Conservation (phyloP, 2,113 vertebrate genomes). For the Electrona antarctica region DNA sequence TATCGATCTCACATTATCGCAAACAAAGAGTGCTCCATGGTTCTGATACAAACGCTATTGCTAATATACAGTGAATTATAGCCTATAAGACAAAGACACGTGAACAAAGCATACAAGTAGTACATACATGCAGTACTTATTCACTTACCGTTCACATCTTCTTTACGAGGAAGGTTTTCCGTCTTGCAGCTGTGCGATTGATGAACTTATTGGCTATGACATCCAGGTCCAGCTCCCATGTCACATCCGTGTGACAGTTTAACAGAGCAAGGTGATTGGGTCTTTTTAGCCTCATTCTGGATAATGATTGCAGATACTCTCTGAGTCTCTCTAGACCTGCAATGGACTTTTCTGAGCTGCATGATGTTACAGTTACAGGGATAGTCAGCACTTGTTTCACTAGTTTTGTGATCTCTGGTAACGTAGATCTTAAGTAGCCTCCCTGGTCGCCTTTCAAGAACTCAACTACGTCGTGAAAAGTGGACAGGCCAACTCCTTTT, state of each 20-base stretch:
- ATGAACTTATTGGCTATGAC: neutral
- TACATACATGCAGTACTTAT: neutral
- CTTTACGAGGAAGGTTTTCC: neutral
- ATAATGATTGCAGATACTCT: neutral
- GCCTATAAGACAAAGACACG: too few relatives aligned
- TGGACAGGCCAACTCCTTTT: conserved; percentile 4
- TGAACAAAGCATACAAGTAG: too few relatives aligned
- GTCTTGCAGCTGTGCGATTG: neutral
- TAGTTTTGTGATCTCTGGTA: neutral
- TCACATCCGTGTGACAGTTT: neutral
- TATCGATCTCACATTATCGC: too few relatives aligned
- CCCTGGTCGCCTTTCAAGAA: neutral
- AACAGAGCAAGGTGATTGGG: neutral
- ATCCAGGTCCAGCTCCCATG: neutral
- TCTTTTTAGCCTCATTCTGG: neutral
- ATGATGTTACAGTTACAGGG: neutral
- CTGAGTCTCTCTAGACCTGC: neutral
- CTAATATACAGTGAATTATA: too few relatives aligned
- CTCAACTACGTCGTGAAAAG: neutral
- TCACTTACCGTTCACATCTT: neutral
- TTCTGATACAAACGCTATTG: too few relatives aligned
- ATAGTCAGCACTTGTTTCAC: neutral
- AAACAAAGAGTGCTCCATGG: too few relatives aligned
- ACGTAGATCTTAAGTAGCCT: neutral
- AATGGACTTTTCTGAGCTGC: neutral